phyloP scores from a whole-genome alignment of 1,140 invertebrate genomes.

The Diachasma alloeum region DNA sequence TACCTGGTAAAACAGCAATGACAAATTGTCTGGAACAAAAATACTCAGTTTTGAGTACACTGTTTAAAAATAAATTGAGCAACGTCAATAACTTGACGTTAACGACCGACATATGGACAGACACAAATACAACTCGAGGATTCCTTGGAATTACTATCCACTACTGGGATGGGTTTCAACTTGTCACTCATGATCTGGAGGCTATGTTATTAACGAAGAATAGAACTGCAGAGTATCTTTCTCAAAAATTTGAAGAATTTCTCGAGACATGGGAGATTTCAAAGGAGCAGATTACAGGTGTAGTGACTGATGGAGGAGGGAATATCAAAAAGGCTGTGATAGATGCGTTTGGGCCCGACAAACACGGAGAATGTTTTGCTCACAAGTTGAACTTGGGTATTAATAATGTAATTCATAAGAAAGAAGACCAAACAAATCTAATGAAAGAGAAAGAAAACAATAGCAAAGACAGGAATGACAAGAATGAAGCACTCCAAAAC shows the following conservation, averaged over 20 bases:
- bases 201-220: conserved; percentile 36
- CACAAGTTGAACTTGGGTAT: conserved; percentile 52
- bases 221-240: conserved; percentile 48
- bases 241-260: conserved; percentile 31
- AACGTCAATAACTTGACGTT: conserved; percentile 33
- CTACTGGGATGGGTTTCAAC: conserved; percentile 30
- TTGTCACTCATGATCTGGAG: conserved; percentile 30
- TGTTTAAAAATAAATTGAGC: conserved; percentile 38
- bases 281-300: conserved; percentile 49
- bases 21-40: conserved; percentile 45
- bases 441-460: neutral
- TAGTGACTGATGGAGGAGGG: conserved; percentile 57
- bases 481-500: conserved; percentile 33
- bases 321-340: conserved; percentile 55
- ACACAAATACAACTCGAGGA: too few relatives aligned
- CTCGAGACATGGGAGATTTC: conserved; percentile 49
- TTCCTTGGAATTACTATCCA: conserved; percentile 42
- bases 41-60: conserved; percentile 39
- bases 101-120: conserved; percentile 46
- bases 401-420: neutral
- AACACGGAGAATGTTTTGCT: conserved; percentile 57
- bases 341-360: conserved; percentile 50
- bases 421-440: neutral
- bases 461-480: conserved; percentile 33
- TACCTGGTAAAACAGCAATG: conserved; percentile 47